Evolutionary conservation across 2,113 vertebrate species (phyloP).

Genomic region (Burhinus oedicnemus): DNA sequence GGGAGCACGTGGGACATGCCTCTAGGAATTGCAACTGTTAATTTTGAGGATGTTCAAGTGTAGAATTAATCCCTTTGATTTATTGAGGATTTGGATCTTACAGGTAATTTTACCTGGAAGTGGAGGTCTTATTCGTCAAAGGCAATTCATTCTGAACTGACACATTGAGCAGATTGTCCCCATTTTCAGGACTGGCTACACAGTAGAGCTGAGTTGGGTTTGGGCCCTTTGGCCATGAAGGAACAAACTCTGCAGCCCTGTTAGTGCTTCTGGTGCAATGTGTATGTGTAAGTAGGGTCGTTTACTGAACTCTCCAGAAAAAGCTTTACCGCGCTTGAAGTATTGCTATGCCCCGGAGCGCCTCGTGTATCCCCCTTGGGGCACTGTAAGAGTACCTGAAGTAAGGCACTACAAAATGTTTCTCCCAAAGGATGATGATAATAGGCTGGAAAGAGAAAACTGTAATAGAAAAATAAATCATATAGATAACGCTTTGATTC

Average conservation of each 20-base stretch:
- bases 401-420: not conserved
- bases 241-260: not conserved
- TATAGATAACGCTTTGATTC: not conserved
- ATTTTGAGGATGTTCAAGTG: not conserved
- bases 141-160: not conserved
- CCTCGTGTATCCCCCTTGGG: too few species aligned
- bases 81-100: not conserved
- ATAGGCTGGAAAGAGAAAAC: not conserved
- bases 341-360: not conserved
- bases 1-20: not conserved
- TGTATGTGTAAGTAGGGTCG: fast-evolving
- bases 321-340: not conserved
- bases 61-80: not conserved
- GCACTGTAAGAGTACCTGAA: not conserved
- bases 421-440: not conserved
- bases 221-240: not conserved
- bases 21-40: not conserved
- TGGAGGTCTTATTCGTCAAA: not conserved
- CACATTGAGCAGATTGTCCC: not conserved
- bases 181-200: not conserved
- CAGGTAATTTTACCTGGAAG: not conserved
- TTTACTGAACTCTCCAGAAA: not conserved
- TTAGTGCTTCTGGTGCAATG: not conserved
- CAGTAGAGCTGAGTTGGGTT: not conserved
- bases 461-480: not conserved